Base-by-base conservation (phyloP, 2,113 vertebrate genomes). In the Aspiorhynchus laticeps region DNA sequence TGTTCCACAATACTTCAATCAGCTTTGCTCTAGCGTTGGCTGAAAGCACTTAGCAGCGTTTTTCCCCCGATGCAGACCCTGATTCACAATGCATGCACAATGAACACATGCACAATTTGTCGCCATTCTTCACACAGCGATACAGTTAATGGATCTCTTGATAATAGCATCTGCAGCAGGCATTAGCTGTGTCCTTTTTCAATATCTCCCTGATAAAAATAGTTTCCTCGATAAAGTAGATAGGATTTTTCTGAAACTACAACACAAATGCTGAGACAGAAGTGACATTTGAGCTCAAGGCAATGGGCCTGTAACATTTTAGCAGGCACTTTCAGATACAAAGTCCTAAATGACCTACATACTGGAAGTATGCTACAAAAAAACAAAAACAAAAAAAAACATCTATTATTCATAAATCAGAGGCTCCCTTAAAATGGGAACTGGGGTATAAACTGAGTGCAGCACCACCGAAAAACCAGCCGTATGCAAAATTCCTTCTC, bases 1-100 rank as follows among this genome's bases (percentile, higher is more conserved):
- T 82, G 83, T 87, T 87, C 46, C 83, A 89, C 86, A 89, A 89
- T 89, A 89, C 85, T 85, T 87, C 88, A 89, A 87, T 88, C 89
- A 87, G 86, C 36, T 80, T 61, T 24, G 83, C 77, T 6, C 65
- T 65, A 74, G 48, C 38, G 17, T 56, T 67, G 59, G 38, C 79
- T 83, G 74, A 87, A 85, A 75, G 69, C 86, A 85, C 87, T 87
- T 80, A 87, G 5, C 31, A 65, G 84, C 61, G 10, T 71, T 80
- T 86, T 84, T 79, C 12, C 21, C n/a, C 74, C 38, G 83, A 76
- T 51, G 85, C 38, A 33, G 76, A 78, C n/a, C 26, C 83, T 14
- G 21, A 85, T 85, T 88, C 80, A 83, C 89, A 87, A 87, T 90
- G 79, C 63, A 77, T 51, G 78, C 71, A 85, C 26, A 67, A 51